Evolutionary conservation across 92 coral and sea anemone species (phyloP), one percentile per base, ranked within the genome.

Genomic region (Virgularia gustaviana): DNA sequence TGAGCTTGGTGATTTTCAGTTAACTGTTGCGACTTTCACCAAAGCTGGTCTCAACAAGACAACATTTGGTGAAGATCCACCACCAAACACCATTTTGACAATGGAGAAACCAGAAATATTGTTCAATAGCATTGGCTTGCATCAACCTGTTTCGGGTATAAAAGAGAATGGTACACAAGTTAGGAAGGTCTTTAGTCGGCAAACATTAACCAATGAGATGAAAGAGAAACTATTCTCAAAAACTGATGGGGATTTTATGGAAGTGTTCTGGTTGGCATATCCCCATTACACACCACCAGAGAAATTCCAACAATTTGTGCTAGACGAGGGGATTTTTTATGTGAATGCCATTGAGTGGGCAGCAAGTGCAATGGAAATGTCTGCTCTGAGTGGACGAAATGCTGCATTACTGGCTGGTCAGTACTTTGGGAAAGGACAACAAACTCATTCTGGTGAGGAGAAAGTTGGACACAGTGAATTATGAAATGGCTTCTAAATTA

Each of bases 341-440:
- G 86, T 89, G 58, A 92, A 92, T 75, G 94, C 98, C 3, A 87
- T 92, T 31, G 98, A 92, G 63, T 75, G 85, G 67, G 89, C 89
- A 1, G 98, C 98, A 3, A 89, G 96, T 82, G 98, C 98, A 22
- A 92, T 92, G 98, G 98, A 92, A 42, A 92, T 92, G 98, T 84
- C 96, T 2, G 85, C 95, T 24, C 83, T 92, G 38, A 80, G 87
- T 36, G 98, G 89, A 0, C 89, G 81, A 75, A 92, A 92, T 80
- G 86, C 98, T 2, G 96, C 89, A 6, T 70, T 92, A 66, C 53
- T 89, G 33, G 90, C 98, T n/a, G 63, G 57, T 33, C 85, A 80
- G 18, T 92, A 81, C 49, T 75, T 74, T 22, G 49, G 49, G 38
- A 54, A 67, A 28, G 58, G 38, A 10, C 28, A 25, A 20, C 29